Evolutionary conservation across 2,113 vertebrate species (phyloP).

Genomic region (Eublepharis macularius): DNA sequence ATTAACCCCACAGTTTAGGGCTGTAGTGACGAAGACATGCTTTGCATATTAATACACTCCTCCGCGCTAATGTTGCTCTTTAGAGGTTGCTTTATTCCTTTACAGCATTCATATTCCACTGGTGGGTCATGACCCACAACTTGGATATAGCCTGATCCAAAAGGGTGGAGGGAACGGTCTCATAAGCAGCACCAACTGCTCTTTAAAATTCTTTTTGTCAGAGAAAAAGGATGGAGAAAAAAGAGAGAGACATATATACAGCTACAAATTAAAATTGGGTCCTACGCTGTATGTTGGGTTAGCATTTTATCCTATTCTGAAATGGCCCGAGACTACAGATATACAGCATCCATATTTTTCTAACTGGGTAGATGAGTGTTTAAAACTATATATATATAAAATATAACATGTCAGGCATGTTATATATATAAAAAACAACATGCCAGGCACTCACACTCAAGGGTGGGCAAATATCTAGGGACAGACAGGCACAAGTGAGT

Average conservation of each 20-base stretch:
- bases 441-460: neutral
- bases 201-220: neutral
- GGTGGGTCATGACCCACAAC: neutral
- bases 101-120: constrained; percentile 31
- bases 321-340: neutral
- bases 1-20: constrained; percentile 56
- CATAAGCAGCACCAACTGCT: neutral
- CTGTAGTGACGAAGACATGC: constrained; percentile 27
- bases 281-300: neutral
- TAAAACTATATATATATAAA: neutral
- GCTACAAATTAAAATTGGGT: neutral
- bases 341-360: too few species aligned
- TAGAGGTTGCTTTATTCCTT: constrained; percentile 4
- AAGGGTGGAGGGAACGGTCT: too few species aligned
- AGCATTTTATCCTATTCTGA: neutral
- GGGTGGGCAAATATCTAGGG: neutral
- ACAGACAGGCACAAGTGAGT: neutral
- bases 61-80: constrained; percentile 3
- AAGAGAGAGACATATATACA: neutral
- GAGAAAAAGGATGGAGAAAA: neutral
- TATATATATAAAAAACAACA: too few species aligned
- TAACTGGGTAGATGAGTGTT: too few species aligned
- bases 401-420: too few species aligned
- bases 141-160: neutral
- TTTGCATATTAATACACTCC: constrained; percentile 54